phyloP scores from a whole-genome alignment of 2,113 vertebrate species.

The Pleuronectes platessa region DNA sequence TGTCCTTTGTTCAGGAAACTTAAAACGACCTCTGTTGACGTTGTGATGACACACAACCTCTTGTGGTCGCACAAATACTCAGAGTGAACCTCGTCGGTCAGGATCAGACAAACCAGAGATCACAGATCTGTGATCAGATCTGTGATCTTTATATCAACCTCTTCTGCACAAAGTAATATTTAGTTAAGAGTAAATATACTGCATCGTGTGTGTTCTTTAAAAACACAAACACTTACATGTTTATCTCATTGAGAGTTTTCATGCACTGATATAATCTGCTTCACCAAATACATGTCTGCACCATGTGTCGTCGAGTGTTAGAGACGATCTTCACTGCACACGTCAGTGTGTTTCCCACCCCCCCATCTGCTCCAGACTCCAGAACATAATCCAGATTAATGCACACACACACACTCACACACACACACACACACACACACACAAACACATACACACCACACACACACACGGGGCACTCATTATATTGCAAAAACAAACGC shows the following conservation, averaged over 20 bases:
- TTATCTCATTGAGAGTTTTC: not conserved
- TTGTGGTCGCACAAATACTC: not conserved
- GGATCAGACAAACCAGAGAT: too few relatives aligned
- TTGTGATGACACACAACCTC: not conserved
- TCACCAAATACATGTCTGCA: not conserved
- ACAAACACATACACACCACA: slow-evolving; percentile 18
- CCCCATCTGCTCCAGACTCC: slow-evolving; percentile 72
- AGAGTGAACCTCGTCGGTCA: not conserved
- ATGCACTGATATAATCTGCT: not conserved
- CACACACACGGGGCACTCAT: slow-evolving; percentile 1
- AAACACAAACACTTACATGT: not conserved
- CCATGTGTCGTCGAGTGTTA: slow-evolving; percentile 7
- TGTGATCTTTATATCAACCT: too few relatives aligned
- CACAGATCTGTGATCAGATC: too few relatives aligned
- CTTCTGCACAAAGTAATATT: too few relatives aligned
- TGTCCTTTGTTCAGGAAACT: not conserved
- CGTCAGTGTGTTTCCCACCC: slow-evolving; percentile 55
- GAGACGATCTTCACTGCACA: slow-evolving; percentile 30
- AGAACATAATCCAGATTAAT: slow-evolving; percentile 82
- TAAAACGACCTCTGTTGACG: slow-evolving; percentile 4
- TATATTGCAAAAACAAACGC: slow-evolving; percentile 16
- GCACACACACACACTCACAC: slow-evolving; percentile 22
- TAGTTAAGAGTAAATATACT: too few relatives aligned
- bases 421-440: slow-evolving; percentile 2
- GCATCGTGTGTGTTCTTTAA: not conserved